phyloP scores from a whole-genome alignment of 2,888 invertebrate genomes.

The Hermaeophaga mercurialis region DNA sequence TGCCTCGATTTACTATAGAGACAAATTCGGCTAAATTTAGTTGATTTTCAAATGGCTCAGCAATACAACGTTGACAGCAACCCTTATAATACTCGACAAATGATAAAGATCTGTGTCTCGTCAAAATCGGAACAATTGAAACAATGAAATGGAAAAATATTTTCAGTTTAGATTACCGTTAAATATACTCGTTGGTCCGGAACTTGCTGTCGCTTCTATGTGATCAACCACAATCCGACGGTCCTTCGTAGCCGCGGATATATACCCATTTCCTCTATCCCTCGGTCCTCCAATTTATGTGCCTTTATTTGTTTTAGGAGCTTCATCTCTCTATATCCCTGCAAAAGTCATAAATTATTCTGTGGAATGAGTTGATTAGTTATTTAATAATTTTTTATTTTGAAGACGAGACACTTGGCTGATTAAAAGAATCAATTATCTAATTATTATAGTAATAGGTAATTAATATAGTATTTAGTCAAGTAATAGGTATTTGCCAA shows the following conservation, averaged over 20 bases:
- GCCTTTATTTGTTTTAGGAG: conserved; percentile 47
- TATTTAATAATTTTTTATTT: too few species aligned
- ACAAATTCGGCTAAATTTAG: too few species aligned
- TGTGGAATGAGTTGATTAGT: not conserved
- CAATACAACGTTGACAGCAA: conserved; percentile 14
- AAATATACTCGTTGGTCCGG: conserved; percentile 47
- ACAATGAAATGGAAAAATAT: conserved; percentile 36
- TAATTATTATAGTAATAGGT: too few species aligned
- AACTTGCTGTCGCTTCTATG: conserved; percentile 16
- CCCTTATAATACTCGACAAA: conserved; percentile 8
- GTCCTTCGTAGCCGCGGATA: conserved; percentile 46
- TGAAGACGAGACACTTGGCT: too few species aligned
- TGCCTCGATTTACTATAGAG: too few species aligned
- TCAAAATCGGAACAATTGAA: conserved; percentile 17
- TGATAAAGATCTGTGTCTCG: conserved; percentile 11
- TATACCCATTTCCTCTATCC: conserved; percentile 34
- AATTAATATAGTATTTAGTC: too few species aligned
- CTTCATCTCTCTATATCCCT: not conserved
- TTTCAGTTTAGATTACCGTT: conserved; percentile 47
- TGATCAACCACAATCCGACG: conserved; percentile 43
- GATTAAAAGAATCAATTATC: too few species aligned
- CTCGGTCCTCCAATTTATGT: conserved; percentile 43
- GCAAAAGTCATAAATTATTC: not conserved
- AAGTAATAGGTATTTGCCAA: too few species aligned
- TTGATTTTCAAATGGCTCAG: too few species aligned